These are phyloP conservation scores for Melanotaenia maccullochi DNA, from an alignment of 2,797 vertebrate genomes.

Conservation along the genomic window DNA sequence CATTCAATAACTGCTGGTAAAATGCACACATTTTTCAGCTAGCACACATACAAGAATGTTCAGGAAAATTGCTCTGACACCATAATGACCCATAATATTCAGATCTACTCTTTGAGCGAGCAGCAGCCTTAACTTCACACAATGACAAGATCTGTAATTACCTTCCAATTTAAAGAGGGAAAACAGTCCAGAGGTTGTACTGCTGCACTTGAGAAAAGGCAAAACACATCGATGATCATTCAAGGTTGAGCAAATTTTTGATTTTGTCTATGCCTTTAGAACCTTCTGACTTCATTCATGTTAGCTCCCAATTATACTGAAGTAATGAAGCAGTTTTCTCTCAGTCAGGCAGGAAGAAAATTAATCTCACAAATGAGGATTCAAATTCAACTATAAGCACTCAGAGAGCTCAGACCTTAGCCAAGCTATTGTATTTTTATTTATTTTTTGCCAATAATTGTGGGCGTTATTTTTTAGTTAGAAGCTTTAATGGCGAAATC, in stretches of 20 bases:
- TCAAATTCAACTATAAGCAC: neutral
- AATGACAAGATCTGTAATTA: constrained; percentile 59
- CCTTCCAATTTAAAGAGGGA: constrained; percentile 51
- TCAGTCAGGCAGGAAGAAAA: constrained; percentile 14
- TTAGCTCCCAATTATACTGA: constrained; percentile 39
- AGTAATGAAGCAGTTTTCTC: constrained; percentile 27
- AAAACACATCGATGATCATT: constrained; percentile 46
- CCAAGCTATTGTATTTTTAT: no score
- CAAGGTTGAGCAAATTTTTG: constrained; percentile 47
- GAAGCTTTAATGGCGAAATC: no score
- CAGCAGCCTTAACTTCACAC: constrained; percentile 45
- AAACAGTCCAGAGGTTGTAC: constrained; percentile 60
- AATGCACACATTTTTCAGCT: constrained; percentile 58
- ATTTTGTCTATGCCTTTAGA: constrained; percentile 31
- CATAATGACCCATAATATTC: constrained; percentile 64
- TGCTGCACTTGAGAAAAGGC: constrained; percentile 54
- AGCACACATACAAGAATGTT: constrained; percentile 46
- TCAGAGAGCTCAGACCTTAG: no score
- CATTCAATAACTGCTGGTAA: constrained; percentile 47
- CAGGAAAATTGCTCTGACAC: constrained; percentile 56
- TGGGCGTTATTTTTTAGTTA: no score
- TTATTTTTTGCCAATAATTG: no score
- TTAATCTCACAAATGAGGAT: constrained; percentile 16
- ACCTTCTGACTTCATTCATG: constrained; percentile 18
- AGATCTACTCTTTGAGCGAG: constrained; percentile 40